Evolutionary conservation across 2,888 invertebrate genomes (phyloP).

Genomic region (Temnothorax ravouxi): DNA sequence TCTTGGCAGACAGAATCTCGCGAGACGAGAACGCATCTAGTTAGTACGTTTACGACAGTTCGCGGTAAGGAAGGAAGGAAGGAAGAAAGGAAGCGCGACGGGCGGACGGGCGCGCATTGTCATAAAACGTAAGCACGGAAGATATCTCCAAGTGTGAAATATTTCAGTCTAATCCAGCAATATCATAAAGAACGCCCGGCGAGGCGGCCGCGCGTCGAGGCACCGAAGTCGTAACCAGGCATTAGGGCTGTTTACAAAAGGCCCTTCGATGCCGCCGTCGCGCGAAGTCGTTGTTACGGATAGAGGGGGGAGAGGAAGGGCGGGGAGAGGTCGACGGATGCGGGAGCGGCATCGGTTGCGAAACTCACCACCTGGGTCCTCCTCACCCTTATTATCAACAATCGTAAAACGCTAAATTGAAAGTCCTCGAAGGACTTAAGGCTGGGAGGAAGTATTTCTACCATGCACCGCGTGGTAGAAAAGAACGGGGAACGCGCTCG

Average conservation of each 20-base stretch:
- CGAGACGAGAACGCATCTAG: constrained; percentile 77
- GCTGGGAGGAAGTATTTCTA: constrained; percentile 54
- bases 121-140: constrained; percentile 84
- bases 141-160: constrained; percentile 86
- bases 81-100: constrained; percentile 30
- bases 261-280: constrained; percentile 79
- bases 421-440: constrained; percentile 80
- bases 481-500: constrained; percentile 39
- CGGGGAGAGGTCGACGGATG: constrained; percentile 22
- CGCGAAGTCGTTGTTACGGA: constrained; percentile 75
- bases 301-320: too few species aligned
- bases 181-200: constrained; percentile 85
- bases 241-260: constrained; percentile 86
- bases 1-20: constrained; percentile 66
- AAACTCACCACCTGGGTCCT: constrained; percentile 84
- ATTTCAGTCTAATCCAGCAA: constrained; percentile 86
- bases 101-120: constrained; percentile 68
- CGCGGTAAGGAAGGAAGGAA: constrained; percentile 56
- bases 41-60: constrained; percentile 81
- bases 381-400: constrained; percentile 85
- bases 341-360: constrained; percentile 67
- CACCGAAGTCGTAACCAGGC: constrained; percentile 84
- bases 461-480: constrained; percentile 61
- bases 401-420: constrained; percentile 86
- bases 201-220: constrained; percentile 74